These are phyloP conservation scores for Solenopsis invicta DNA, from an alignment of 1,140 invertebrate genomes.

Conservation along the genomic window DNA sequence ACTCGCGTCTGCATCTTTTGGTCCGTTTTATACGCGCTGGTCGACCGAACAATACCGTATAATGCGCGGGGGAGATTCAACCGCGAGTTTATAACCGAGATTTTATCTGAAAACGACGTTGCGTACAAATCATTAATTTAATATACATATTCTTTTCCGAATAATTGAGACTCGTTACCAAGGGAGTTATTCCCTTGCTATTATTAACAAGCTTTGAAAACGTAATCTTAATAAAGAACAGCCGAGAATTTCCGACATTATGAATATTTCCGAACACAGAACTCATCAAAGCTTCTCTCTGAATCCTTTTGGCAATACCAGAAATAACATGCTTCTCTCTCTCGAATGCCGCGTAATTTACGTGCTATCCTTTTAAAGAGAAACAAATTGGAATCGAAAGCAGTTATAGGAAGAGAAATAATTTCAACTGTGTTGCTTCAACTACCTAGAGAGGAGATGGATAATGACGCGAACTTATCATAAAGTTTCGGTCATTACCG, in stretches of 20 bases:
- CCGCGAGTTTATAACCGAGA: slow-evolving; percentile 23
- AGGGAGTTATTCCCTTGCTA: not conserved
- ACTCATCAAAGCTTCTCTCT: not conserved
- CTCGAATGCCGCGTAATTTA: not conserved
- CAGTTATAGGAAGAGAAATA: not conserved
- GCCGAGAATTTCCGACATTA: slow-evolving; percentile 10
- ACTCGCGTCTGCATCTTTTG: slow-evolving; percentile 56
- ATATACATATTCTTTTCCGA: not conserved
- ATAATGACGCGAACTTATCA: not conserved
- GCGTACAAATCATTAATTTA: not conserved
- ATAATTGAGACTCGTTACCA: not conserved
- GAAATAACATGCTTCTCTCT: not conserved
- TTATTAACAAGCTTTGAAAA: not conserved
- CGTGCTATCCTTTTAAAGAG: not conserved
- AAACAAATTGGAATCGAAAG: not conserved
- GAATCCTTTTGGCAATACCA: not conserved
- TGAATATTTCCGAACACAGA: not conserved
- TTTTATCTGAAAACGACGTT: not conserved
- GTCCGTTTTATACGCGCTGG: slow-evolving; percentile 25
- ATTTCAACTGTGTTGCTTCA: slow-evolving; percentile 8
- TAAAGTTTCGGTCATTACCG: not conserved
- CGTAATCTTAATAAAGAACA: not conserved
- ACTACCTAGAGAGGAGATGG: not conserved
- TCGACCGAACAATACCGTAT: slow-evolving; percentile 58
- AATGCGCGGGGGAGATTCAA: not conserved